A percentile compares a stretch with the other conserved stretches of the same genome.
Evolutionary conservation across 2,888 invertebrate species (phyloP).

Genomic region (Strigamia transsilvanica): DNA sequence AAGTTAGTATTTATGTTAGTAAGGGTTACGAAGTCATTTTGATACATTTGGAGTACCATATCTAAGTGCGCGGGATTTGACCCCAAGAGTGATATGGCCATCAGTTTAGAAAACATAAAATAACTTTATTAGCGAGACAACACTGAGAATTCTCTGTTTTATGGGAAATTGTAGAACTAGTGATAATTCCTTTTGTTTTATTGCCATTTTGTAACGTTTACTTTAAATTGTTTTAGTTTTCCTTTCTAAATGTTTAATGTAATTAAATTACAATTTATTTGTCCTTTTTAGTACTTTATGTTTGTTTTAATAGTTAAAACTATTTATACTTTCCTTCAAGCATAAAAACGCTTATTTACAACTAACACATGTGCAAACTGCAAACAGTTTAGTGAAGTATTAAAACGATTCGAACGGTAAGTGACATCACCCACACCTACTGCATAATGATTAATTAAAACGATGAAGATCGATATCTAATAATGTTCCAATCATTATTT

Average conservation of each 20-base stretch:
- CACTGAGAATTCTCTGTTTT: not conserved
- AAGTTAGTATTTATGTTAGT: not conserved
- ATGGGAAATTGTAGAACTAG: no score
- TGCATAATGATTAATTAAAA: not conserved
- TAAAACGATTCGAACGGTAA: no score
- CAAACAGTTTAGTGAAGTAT: not conserved
- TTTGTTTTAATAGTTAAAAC: not conserved
- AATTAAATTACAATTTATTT: not conserved
- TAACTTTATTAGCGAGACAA: slow-evolving; percentile 2
- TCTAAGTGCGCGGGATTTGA: slow-evolving; percentile 44
- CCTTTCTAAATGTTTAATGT: not conserved
- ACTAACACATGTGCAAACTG: not conserved
- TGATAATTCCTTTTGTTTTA: not conserved
- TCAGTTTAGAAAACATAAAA: slow-evolving; percentile 12
- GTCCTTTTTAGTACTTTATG: not conserved
- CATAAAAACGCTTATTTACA: not conserved
- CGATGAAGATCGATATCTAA: no score
- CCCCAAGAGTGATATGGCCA: slow-evolving; percentile 17
- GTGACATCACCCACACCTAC: not conserved
- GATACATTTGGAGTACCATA: slow-evolving; percentile 43
- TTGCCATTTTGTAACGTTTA: not conserved
- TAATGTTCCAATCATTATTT: no score
- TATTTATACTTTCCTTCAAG: not conserved
- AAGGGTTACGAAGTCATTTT: slow-evolving; percentile 23
- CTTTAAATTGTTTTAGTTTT: not conserved